Evolutionary conservation across 2,797 vertebrate species (phyloP), one percentile per base, ranked within the genome.

Genomic region (Pterois miles): DNA sequence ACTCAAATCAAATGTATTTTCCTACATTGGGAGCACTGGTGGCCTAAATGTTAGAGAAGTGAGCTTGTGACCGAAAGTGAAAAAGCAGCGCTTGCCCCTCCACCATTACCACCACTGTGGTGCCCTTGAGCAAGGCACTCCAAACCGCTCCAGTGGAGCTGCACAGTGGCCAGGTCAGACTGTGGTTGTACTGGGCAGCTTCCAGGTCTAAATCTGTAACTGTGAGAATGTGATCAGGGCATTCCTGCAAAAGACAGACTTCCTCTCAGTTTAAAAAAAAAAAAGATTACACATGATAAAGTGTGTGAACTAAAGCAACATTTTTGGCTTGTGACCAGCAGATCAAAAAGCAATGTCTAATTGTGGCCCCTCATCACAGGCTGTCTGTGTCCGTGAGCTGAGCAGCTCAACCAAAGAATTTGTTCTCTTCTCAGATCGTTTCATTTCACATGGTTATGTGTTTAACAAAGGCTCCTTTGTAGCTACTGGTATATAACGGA

Each of bases 381-480:
- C 1, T 31, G 25, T 8, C 6, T 5, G 3, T 54, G 48, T 53
- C 12, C 8, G 2, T 16, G 25, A 69, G 20, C 46, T 65, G 46
- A 29, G 10, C 25, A 52, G 25, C 18, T 25, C 8, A 25, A 23
- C 8, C 34, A 63, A 27, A 59, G 6, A 11, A 4, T 25, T 36
- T 7, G 13, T 2, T 56, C 13, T 57, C 6, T 3, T 16, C 7
- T 50, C 25, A 59, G n/a, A 64, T 22, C 8, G 59, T n/a, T 60
- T 23, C 22, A 46, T 23, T 54, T 12, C 22, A 14, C 43, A 46
- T 31, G 58, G 50, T 64, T 56, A 1, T 52, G 11, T 13, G 43
- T 71, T 62, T 3, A 14, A 69, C 64, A 84, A 76, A 69, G 25
- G 27, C 1, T 56, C 12, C 29, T 65, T 65, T 80, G 50, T 68